A percentile compares a stretch with the other conserved stretches of the same genome.
Conservation (phyloP, 2,797 vertebrate genomes). For the Myoxocephalus aenaeus region DNA sequence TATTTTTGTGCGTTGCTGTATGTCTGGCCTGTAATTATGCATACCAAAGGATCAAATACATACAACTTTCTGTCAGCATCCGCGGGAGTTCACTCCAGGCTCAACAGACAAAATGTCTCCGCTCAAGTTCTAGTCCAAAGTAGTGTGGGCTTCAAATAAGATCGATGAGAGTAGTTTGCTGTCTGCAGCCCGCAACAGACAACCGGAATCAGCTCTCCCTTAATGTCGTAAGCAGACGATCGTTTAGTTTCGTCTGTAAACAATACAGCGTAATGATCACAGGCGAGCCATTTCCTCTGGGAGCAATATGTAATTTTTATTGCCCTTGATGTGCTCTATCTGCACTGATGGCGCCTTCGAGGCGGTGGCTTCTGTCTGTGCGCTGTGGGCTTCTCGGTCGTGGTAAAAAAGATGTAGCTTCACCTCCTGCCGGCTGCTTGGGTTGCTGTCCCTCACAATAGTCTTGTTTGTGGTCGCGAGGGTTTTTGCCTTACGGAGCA, state of each 20-base stretch:
- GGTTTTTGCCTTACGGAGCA: slow-evolving; percentile 62
- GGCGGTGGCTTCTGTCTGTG: slow-evolving; percentile 47
- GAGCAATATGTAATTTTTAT: slow-evolving; percentile 67
- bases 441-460: slow-evolving; percentile 36
- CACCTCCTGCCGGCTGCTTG: slow-evolving; percentile 54
- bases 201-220: slow-evolving; percentile 8
- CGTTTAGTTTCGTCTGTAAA: slow-evolving; percentile 60
- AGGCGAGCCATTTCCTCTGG: slow-evolving; percentile 39
- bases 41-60: slow-evolving; percentile 30
- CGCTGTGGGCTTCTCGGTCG: slow-evolving; percentile 48
- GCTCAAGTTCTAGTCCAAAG: slow-evolving; percentile 14
- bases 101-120: slow-evolving; percentile 20
- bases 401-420: slow-evolving; percentile 22
- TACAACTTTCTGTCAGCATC: slow-evolving; percentile 25
- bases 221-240: slow-evolving; percentile 44
- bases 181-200: slow-evolving; percentile 8
- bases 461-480: slow-evolving; percentile 56
- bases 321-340: slow-evolving; percentile 42
- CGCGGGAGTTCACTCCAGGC: slow-evolving; percentile 30
- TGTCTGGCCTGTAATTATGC: slow-evolving; percentile 47
- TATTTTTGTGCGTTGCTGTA: slow-evolving; percentile 35
- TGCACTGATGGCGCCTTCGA: slow-evolving; percentile 54
- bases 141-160: slow-evolving; percentile 31
- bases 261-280: slow-evolving; percentile 52
- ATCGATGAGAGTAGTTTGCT: slow-evolving; percentile 29